Conservation (phyloP, 2,888 invertebrate genomes). For the Lithosia quadra region DNA sequence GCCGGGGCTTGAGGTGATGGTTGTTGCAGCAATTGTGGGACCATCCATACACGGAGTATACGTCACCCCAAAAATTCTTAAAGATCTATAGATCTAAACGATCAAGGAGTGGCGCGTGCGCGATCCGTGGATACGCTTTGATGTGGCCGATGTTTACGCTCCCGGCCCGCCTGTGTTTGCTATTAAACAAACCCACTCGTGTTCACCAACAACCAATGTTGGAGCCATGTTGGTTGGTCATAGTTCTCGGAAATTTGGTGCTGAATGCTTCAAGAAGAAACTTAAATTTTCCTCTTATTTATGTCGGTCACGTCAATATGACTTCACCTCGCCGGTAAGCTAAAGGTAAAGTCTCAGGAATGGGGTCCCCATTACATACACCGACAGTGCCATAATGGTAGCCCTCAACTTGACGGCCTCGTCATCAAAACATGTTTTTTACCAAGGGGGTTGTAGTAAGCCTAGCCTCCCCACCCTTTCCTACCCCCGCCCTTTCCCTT, state of each 20-base stretch:
- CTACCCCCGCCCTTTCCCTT: too few species aligned
- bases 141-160: slow-evolving; percentile 82
- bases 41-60: too few species aligned
- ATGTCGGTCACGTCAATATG: neutral
- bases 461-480: too few species aligned
- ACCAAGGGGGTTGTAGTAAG: too few species aligned
- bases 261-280: neutral
- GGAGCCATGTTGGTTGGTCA: slow-evolving; percentile 23
- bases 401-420: too few species aligned
- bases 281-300: neutral
- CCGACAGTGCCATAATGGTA: too few species aligned
- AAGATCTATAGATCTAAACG: slow-evolving; percentile 35
- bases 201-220: slow-evolving; percentile 54
- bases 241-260: neutral
- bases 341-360: too few species aligned
- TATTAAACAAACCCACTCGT: slow-evolving; percentile 75
- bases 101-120: slow-evolving; percentile 56
- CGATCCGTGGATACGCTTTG: slow-evolving; percentile 65
- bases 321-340: too few species aligned
- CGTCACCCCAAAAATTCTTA: slow-evolving; percentile 15
- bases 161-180: slow-evolving; percentile 74
- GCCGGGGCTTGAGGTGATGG: too few species aligned
- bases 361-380: too few species aligned
- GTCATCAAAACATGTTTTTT: too few species aligned
- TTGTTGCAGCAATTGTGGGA: too few species aligned